phyloP scores from a whole-genome alignment of 2,888 invertebrate genomes.

The Eupithecia inturbata region DNA sequence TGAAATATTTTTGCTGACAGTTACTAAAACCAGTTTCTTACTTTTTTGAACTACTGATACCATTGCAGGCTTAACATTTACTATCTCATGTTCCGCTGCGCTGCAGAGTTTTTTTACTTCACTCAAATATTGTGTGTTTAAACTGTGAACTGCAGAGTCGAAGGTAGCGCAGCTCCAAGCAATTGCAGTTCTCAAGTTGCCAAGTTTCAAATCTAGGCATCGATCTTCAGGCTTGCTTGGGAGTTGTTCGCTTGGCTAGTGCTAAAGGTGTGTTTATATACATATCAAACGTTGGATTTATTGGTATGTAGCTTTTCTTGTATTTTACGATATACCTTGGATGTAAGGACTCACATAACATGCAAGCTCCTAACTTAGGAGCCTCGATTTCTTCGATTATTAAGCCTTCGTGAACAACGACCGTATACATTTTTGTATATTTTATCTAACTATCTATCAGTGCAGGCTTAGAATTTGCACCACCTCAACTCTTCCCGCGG shows the following conservation, averaged over 20 bases:
- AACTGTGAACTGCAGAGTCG: constrained; percentile 17
- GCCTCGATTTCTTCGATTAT: background rate
- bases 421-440: no score
- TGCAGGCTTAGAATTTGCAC: no score
- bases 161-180: constrained; percentile 10
- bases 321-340: background rate
- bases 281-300: constrained; percentile 1
- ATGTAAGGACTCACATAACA: background rate
- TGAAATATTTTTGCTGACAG: no score
- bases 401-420: background rate
- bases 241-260: constrained; percentile 15
- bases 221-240: constrained; percentile 21
- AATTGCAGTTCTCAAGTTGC: constrained; percentile 24
- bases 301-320: background rate
- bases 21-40: no score
- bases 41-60: no score
- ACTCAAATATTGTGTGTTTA: background rate
- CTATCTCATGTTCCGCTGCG: background rate
- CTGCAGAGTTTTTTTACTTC: background rate
- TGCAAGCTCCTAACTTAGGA: background rate
- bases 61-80: background rate
- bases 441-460: no score
- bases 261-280: constrained; percentile 18
- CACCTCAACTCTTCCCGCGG: no score
- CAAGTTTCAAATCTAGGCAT: constrained; percentile 32